Evolutionary conservation across 2,113 vertebrate species (phyloP).

Genomic region (Corythoichthys haematopterus): DNA sequence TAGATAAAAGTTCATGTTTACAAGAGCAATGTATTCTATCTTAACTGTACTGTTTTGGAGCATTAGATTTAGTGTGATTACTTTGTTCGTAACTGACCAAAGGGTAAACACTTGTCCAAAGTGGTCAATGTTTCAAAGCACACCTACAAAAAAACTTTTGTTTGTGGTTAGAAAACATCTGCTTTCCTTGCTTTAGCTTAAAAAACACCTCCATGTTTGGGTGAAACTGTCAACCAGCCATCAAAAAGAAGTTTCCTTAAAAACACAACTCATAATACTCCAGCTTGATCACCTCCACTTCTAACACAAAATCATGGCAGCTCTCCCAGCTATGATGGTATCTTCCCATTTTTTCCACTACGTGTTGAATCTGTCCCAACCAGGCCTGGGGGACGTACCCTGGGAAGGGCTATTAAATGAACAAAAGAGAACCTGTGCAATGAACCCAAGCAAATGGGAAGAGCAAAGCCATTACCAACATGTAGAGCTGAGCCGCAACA

Average conservation of each 20-base stretch:
- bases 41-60: too few relatives aligned
- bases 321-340: constrained; percentile 42
- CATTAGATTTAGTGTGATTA: too few relatives aligned
- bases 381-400: constrained; percentile 53
- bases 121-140: too few relatives aligned
- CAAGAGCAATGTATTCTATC: too few relatives aligned
- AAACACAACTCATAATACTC: constrained; percentile 37
- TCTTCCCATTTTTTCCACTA: constrained; percentile 35
- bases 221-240: constrained; percentile 13
- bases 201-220: constrained; percentile 12
- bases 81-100: too few relatives aligned
- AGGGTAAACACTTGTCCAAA: too few relatives aligned
- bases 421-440: constrained; percentile 64
- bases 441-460: constrained; percentile 62
- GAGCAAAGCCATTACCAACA: constrained; percentile 47
- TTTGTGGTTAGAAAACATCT: background rate
- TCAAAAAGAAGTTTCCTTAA: constrained; percentile 12
- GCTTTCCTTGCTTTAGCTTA: background rate
- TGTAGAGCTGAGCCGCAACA: constrained; percentile 28
- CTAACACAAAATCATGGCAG: constrained; percentile 40
- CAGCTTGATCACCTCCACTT: constrained; percentile 54
- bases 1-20: too few relatives aligned
- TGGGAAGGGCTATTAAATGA: constrained; percentile 68
- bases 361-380: constrained; percentile 60
- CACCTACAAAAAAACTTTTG: too few relatives aligned